Evolutionary conservation across 2,888 invertebrate species (phyloP), one percentile per base, ranked within the genome.

Genomic region (Seira ritae): DNA sequence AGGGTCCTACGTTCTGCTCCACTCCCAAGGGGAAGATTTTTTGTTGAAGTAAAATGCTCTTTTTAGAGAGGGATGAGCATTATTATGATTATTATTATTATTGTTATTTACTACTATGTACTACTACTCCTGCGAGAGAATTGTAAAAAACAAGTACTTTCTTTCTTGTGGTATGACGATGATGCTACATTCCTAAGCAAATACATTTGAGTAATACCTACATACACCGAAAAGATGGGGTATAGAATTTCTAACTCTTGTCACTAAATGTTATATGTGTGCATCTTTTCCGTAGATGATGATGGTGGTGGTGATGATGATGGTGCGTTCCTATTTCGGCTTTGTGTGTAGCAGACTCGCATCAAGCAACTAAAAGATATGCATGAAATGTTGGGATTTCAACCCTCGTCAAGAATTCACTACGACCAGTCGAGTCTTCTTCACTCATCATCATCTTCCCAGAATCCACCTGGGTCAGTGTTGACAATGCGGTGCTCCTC

Each of bases 21-120:
- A 17, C 55, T 55, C 55, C 55, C 55, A 12, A 55, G 55, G 55
- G 55, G 12, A 42, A 42, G 6, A n/a, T n/a, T 55, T 55, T 55
- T 55, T 55, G 17, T 55, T 55, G 55, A 55, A 31, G 31, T 2
- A 8, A 31, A 31, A 55, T 15, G 55, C 12, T 55, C 55, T 55
- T 55, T 55, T 55, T 55, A 8, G 3, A 55, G 55, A 31, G 55
- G 55, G 55, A 55, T 55, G 55, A 55, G 55, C 55, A 55, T 55
- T 55, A 55, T 55, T 55, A 55, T 55, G 55, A 55, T 55, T 55
- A 55, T 55, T 55, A 55, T 55, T 55, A 17, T 55, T 55, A 55
- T 31, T 31, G 8, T 31, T 31, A 8, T 31, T 31, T 31, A 31
- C 8, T 31, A 8, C 8, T 31, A 31, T 55, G 3, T 55, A 55